A percentile compares a stretch with the other conserved stretches of the same genome.
These are phyloP conservation scores for Drosophila heteroneura DNA, from an alignment of 2,888 invertebrate genomes.

Conservation along the genomic window DNA sequence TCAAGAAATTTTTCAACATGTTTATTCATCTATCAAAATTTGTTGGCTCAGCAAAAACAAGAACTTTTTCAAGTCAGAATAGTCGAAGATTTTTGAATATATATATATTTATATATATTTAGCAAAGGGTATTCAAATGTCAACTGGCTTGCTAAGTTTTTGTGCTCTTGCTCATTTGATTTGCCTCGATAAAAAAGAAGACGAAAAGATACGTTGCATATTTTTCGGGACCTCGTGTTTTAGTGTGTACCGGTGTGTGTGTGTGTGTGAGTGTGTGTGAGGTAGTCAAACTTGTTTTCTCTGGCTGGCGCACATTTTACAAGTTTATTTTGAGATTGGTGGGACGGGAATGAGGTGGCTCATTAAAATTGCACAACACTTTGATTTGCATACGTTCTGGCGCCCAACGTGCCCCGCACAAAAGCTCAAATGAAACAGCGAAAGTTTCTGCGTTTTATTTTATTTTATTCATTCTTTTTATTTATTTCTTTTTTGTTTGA, in stretches of 20 bases:
- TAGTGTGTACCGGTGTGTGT: constrained; percentile 1
- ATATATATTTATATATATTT: not conserved
- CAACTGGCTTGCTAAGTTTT: not conserved
- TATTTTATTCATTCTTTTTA: constrained; percentile 5
- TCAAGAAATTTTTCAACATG: not conserved
- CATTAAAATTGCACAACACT: constrained; percentile 80
- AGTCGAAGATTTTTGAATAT: not conserved
- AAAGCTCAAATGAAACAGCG: constrained; percentile 23
- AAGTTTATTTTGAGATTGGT: constrained; percentile 25
- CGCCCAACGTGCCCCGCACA: not conserved
- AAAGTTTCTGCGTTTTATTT: constrained; percentile 34
- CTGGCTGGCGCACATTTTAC: constrained; percentile 26
- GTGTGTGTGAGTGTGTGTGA: not conserved
- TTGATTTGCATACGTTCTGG: constrained; percentile 72
- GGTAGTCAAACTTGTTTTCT: constrained; percentile 10
- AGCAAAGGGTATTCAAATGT: constrained; percentile 17
- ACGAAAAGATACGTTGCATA: constrained; percentile 44
- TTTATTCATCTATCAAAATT: not conserved
- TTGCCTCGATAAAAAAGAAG: constrained; percentile 40
- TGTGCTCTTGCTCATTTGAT: constrained; percentile 24
- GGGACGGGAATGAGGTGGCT: constrained; percentile 22
- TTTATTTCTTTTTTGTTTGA: constrained; percentile 3
- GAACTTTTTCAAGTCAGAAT: not conserved
- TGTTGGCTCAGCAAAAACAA: not conserved
- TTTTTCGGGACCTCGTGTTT: constrained; percentile 12